Evolutionary conservation across 1,140 invertebrate species (phyloP).

Genomic region (Pseudobourletiella spinata): DNA sequence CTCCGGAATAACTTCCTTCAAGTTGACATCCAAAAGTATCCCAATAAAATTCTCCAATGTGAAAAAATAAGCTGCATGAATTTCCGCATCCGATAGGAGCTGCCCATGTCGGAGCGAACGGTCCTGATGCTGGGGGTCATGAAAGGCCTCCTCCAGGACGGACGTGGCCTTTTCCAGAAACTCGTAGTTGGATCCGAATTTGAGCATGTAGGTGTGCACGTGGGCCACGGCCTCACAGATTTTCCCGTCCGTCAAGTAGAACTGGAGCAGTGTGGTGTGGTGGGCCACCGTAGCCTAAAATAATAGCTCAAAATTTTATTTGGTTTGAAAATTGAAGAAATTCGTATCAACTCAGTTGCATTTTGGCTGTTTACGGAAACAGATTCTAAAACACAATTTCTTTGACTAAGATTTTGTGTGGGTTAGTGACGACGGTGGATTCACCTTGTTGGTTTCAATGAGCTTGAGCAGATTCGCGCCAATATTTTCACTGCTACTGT

Average conservation of each 20-base stretch:
- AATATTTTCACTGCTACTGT: neutral
- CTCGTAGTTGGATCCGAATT: conserved; percentile 4
- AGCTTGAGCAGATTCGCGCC: neutral
- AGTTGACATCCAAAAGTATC: neutral
- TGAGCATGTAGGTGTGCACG: conserved; percentile 1
- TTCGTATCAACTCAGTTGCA: neutral
- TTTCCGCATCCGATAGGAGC: neutral
- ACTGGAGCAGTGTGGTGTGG: conserved; percentile 1
- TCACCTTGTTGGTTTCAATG: neutral
- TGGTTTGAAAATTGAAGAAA: neutral
- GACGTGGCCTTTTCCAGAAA: neutral
- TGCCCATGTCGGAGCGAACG: neutral
- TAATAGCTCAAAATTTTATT: too few relatives aligned
- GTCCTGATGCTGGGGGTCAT: neutral
- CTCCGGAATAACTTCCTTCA: neutral
- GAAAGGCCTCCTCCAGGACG: neutral
- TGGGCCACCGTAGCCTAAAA: neutral
- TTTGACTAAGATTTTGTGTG: neutral
- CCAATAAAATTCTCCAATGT: conserved; percentile 1
- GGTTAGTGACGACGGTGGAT: neutral
- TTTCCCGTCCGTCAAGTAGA: conserved; percentile 2
- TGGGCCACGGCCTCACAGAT: neutral
- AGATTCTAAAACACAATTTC: neutral
- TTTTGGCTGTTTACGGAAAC: neutral
- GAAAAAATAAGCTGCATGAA: conserved; percentile 2